Base-by-base conservation (phyloP, 1,140 invertebrate species). In the Micrasema minimum region DNA sequence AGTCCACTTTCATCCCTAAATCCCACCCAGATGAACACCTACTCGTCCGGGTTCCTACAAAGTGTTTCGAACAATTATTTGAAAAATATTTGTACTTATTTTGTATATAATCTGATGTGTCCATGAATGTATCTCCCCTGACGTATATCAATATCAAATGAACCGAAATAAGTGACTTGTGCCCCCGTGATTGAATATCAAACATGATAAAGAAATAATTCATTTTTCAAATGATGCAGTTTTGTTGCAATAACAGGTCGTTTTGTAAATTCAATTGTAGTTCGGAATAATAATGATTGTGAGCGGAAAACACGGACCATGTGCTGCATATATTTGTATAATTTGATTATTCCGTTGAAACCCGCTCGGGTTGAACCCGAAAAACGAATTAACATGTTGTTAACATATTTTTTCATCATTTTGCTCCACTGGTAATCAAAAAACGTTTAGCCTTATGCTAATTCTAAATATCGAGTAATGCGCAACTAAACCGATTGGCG, bases 401-500 rank as follows among this genome's bases (percentile, higher is more conserved):
- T 65, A 69, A 57, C 66, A 72, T 72, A 72, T 68, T 72, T 72
- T 72, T 68, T 72, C 20, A 12, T 9, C 53, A 38, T 26, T 62
- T 11, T 55, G 48, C 64, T 31, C 18, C 41, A 14, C 53, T 35
- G 66, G 62, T 23, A 73, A 73, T 73, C 72, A 57, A 59, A 73
- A 73, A 73, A 65, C 66, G 72, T 69, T 73, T 73, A 71, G 51
- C 66, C 43, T 31, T 71, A 71, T 74, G 72, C 22, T 66, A 74
- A 74, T 74, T 61, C 41, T 38, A 14, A 45, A 46, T 74, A 62
- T 74, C 38, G 23, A 41, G 55, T 37, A 51, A 57, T 71, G 53
- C 48, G 37, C 67, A 41, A 5, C 72, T 35, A 55, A 68, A 68
- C 26, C 59, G 69, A 72, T 74, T 71, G 16, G 68, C 53, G 38